phyloP scores from a whole-genome alignment of 2,888 invertebrate genomes.

The Prenolepis imparis region DNA sequence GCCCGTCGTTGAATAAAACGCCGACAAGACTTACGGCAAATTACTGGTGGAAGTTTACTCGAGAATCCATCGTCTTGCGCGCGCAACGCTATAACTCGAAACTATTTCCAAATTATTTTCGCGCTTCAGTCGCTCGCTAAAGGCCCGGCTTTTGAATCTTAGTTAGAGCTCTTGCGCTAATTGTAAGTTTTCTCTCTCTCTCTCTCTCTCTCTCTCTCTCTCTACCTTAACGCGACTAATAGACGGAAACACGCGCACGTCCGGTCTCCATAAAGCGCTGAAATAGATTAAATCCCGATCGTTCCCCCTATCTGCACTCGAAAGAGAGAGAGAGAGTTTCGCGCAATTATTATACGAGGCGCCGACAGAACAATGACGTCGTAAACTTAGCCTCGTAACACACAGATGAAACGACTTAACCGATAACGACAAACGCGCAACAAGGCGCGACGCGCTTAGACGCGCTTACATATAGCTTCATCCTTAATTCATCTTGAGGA shows the following conservation, averaged over 20 bases:
- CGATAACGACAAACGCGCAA: constrained; percentile 32
- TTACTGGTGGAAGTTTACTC: constrained; percentile 13
- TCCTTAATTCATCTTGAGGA: constrained; percentile 65
- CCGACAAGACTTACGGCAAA: constrained; percentile 2
- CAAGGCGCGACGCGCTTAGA: constrained; percentile 41
- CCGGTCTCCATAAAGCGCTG: constrained; percentile 3
- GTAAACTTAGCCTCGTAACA: constrained; percentile 48
- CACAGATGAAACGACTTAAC: constrained; percentile 58
- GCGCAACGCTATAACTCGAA: background rate
- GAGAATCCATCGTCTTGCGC: constrained; percentile 5
- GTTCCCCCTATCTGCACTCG: background rate
- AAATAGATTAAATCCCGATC: constrained; percentile 47
- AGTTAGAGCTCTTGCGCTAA: background rate
- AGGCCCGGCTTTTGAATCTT: constrained; percentile 9
- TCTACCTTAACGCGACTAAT: constrained; percentile 22
- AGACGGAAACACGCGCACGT: constrained; percentile 15
- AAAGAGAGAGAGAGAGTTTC: constrained; percentile 27
- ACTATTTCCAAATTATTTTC: constrained; percentile 53
- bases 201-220: background rate
- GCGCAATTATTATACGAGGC: constrained; percentile 45
- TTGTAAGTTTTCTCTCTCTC: no score
- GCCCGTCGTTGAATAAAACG: background rate
- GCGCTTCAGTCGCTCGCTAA: constrained; percentile 22
- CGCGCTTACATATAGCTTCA: constrained; percentile 3
- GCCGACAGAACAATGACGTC: constrained; percentile 51